Percentiles rank a stretch among this genome's conserved stretches.
Evolutionary conservation across 2,113 vertebrate genomes (phyloP).

Genomic region (Saguinus midas): DNA sequence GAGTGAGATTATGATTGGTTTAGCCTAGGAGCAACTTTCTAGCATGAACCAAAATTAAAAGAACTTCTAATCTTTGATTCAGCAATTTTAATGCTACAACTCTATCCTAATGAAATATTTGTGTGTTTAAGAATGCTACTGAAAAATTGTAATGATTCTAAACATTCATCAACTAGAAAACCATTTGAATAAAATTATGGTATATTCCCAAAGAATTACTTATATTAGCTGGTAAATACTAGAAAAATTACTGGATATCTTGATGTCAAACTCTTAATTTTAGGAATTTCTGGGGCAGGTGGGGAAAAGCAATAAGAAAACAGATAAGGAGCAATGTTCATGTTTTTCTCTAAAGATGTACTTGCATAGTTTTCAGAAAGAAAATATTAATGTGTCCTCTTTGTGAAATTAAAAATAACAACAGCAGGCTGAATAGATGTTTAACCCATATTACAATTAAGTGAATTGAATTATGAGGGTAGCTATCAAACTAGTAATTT

Average conservation of each 20-base stretch:
- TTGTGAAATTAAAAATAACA: slow-evolving; percentile 22
- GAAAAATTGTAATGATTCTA: neutral
- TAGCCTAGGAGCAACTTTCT: neutral
- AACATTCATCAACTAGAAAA: neutral
- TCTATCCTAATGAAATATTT: neutral
- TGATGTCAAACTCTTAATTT: neutral
- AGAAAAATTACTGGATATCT: neutral
- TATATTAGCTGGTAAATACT: neutral
- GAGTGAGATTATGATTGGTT: neutral
- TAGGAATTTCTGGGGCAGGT: neutral
- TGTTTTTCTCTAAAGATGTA: neutral
- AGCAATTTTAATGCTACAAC: neutral
- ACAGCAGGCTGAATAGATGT: neutral
- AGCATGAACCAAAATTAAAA: neutral
- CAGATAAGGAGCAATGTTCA: neutral
- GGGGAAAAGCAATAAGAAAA: neutral
- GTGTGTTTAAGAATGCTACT: neutral
- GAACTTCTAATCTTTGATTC: neutral
- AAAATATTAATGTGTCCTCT: neutral
- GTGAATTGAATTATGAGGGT: neutral
- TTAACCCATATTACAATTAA: neutral
- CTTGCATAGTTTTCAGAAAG: slow-evolving; percentile 7
- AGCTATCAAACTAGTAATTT: neutral
- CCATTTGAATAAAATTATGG: neutral
- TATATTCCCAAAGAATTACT: neutral